Evolutionary conservation across 1,140 invertebrate genomes (phyloP).

Genomic region (Agraylea sexmaculata): DNA sequence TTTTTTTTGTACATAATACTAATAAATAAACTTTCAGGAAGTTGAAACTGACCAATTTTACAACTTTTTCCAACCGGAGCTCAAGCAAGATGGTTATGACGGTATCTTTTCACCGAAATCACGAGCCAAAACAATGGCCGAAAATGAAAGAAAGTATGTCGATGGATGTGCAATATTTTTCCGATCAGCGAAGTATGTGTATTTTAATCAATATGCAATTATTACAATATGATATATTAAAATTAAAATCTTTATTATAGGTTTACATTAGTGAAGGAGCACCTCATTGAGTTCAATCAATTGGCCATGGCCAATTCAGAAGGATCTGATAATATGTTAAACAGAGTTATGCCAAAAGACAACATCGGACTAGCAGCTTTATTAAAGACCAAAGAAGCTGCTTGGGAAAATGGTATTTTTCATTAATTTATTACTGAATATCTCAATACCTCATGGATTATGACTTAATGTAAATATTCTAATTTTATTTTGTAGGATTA

Average conservation of each 20-base stretch:
- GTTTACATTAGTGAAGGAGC: constrained; percentile 89
- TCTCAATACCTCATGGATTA: not conserved
- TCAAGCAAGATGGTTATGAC: constrained; percentile 87
- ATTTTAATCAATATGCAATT: constrained; percentile 1
- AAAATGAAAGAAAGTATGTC: constrained; percentile 92
- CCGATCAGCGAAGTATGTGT: constrained; percentile 79
- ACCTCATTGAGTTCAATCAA: constrained; percentile 96
- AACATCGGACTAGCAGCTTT: constrained; percentile 95
- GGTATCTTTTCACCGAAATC: constrained; percentile 99
- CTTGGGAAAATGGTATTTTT: constrained; percentile 74
- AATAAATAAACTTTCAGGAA: constrained; percentile 54
- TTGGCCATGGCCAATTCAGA: constrained; percentile 96
- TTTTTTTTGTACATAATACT: not conserved
- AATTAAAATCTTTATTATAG: too few relatives aligned
- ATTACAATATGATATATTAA: too few relatives aligned
- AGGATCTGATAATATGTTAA: constrained; percentile 96
- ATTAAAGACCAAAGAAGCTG: constrained; percentile 84
- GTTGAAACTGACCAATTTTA: constrained; percentile 99
- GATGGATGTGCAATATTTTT: constrained; percentile 99
- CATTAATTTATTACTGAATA: not conserved
- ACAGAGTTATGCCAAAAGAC: constrained; percentile 98
- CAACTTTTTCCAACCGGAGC: constrained; percentile 89
- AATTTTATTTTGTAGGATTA: constrained; percentile 39
- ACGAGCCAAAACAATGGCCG: constrained; percentile 95
- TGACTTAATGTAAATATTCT: not conserved